A percentile compares a stretch with the other conserved stretches of the same genome.
phyloP scores from a whole-genome alignment of 2,113 vertebrate species.

The Ophiodon elongatus region DNA sequence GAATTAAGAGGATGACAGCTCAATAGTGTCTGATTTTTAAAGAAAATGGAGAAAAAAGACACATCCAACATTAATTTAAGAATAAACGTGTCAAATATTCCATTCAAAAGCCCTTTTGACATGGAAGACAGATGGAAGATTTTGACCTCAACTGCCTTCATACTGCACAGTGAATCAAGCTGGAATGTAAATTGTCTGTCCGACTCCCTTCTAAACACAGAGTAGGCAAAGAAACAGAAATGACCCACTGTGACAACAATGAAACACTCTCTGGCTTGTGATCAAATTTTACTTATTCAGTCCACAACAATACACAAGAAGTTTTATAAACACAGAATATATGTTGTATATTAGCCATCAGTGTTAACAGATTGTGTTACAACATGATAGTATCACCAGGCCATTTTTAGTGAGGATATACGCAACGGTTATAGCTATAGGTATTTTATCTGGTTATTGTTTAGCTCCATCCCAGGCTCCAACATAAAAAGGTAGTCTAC shows the following conservation, averaged over 20 bases:
- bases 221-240: conserved; percentile 26
- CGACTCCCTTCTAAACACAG: conserved; percentile 54
- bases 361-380: background rate
- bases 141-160: background rate
- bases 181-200: conserved; percentile 67
- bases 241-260: conserved; percentile 28
- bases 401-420: conserved; percentile 48
- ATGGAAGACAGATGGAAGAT: background rate
- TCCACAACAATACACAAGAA: conserved; percentile 31
- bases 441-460: conserved; percentile 43
- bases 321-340: conserved; percentile 19
- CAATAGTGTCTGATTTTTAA: background rate
- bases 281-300: conserved; percentile 15
- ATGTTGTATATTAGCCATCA: background rate
- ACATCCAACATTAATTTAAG: background rate
- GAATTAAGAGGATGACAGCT: background rate
- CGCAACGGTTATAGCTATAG: background rate
- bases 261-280: conserved; percentile 37
- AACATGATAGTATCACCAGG: background rate
- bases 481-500: conserved; percentile 25
- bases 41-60: background rate
- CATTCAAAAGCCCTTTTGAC: too few species aligned
- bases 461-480: conserved; percentile 24
- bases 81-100: background rate
- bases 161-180: conserved; percentile 27